Evolutionary conservation across 2,888 invertebrate species (phyloP), one percentile per base, ranked within the genome.

Genomic region (Gisinianus flammeolus): DNA sequence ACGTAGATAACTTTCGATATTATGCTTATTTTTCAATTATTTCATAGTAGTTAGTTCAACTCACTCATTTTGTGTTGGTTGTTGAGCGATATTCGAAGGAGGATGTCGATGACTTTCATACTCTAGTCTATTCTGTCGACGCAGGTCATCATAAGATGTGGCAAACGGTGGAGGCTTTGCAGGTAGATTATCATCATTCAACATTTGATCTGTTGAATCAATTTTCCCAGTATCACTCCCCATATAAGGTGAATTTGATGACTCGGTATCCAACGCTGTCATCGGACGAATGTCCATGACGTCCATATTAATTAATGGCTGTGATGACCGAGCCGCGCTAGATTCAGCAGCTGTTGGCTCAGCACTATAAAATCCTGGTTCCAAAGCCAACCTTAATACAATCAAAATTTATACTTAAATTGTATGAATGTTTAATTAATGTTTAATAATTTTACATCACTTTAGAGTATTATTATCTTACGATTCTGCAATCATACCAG

Each of bases 141-240:
- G 89, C 79, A 94, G 87, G 84, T 93, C 93, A 54, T 93, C 93
- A 85, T 94, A 94, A 0, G 91, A 90, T 19, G 91, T 89, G 26
- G 58, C 64, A 71, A 56, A 77, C 0, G 88, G 85, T 85, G 88
- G 85, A 85, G 88, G 86, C 85, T 87, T 85, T 24, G 88, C 82
- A n/a, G 84, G 81, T 28, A 88, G 86, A 80, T 89, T 88, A 58
- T 87, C 82, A 83, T 88, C 88, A 79, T 90, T 89, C 77, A 85
- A 52, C 82, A 81, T 81, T 76, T 83, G 79, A 8, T 82, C 81
- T 2, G 81, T 83, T 2, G 80, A 81, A 44, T 82, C 81, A 28
- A 70, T 62, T 4, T 76, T 64, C 31, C 67, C 64, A 3, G 58
- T 77, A 54, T 70, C 74, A 22, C 62, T 64, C 30, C 80, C 81